Evolutionary conservation across 2,797 vertebrate genomes (phyloP).

Genomic region (Tragelaphus oryx): DNA sequence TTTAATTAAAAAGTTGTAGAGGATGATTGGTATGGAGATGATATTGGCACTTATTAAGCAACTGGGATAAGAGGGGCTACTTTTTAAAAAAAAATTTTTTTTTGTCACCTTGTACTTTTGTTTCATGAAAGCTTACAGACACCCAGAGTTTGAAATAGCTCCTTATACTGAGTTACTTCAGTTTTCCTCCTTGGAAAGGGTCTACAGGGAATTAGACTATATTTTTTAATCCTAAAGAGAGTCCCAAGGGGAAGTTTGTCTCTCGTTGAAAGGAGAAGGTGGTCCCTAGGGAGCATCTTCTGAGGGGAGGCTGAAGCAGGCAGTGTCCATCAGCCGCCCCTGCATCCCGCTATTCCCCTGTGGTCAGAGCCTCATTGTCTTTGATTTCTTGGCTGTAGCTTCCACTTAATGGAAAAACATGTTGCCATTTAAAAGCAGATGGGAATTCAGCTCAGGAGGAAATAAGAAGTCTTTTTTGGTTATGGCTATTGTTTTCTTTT

Average conservation of each 20-base stretch:
- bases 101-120: background rate
- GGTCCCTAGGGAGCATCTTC: slow-evolving; percentile 20
- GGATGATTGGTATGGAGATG: background rate
- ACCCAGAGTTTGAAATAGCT: background rate
- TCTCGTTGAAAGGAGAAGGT: background rate
- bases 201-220: background rate
- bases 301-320: background rate
- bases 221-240: background rate
- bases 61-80: background rate
- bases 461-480: slow-evolving; percentile 73
- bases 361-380: slow-evolving; percentile 66
- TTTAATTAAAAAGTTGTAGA: slow-evolving; percentile 24
- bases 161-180: background rate
- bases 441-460: slow-evolving; percentile 74
- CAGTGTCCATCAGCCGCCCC: slow-evolving; percentile 38
- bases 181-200: background rate
- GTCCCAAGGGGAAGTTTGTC: slow-evolving; percentile 21
- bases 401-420: slow-evolving; percentile 72
- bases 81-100: background rate
- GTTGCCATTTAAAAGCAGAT: slow-evolving; percentile 78
- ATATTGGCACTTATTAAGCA: background rate
- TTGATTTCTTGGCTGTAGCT: slow-evolving; percentile 62
- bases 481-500: slow-evolving; percentile 74
- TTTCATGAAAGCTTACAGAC: background rate
- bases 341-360: slow-evolving; percentile 35